Percentiles rank a stretch among this genome's conserved stretches.
Conservation (phyloP, 1,140 invertebrate species). For the Diabrotica undecimpunctata region DNA sequence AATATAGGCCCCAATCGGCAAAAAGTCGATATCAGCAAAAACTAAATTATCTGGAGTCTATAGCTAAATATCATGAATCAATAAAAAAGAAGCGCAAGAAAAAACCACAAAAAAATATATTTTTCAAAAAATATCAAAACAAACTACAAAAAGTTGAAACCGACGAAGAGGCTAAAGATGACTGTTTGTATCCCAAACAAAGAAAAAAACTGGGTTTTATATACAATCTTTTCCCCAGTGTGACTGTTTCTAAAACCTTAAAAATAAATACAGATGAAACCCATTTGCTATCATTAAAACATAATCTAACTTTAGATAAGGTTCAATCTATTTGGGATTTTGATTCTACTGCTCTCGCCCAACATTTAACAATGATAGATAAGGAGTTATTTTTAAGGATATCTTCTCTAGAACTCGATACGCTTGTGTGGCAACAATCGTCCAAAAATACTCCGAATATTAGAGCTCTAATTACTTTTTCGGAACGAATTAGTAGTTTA, state of each 20-base stretch:
- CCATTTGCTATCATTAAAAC: slow-evolving; percentile 35
- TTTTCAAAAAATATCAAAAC: slow-evolving; percentile 20
- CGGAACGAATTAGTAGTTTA: slow-evolving; percentile 53
- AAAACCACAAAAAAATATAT: slow-evolving; percentile 4
- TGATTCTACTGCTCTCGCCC: slow-evolving; percentile 51
- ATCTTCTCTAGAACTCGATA: slow-evolving; percentile 46
- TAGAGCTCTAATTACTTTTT: slow-evolving; percentile 52
- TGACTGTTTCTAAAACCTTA: slow-evolving; percentile 4
- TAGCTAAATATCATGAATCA: slow-evolving; percentile 25
- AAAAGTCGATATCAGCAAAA: slow-evolving; percentile 49
- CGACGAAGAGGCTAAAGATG: slow-evolving; percentile 24
- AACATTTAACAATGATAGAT: slow-evolving; percentile 54
- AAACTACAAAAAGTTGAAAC: slow-evolving; percentile 15
- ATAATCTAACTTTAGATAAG: slow-evolving; percentile 46
- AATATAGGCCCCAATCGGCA: slow-evolving; percentile 52
- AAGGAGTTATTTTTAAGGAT: slow-evolving; percentile 53
- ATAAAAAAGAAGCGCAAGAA: slow-evolving; percentile 23
- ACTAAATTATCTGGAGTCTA: slow-evolving; percentile 45
- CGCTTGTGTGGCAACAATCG: slow-evolving; percentile 48
- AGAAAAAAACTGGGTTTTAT: slow-evolving; percentile 26
- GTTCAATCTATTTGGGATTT: slow-evolving; percentile 52
- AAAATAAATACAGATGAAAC: slow-evolving; percentile 29
- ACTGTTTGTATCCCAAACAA: slow-evolving; percentile 9
- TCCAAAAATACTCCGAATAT: slow-evolving; percentile 53
- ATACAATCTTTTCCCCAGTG: slow-evolving; percentile 17